Evolutionary conservation across 2,888 invertebrate species (phyloP).

Genomic region (Azorinus chamasolen): DNA sequence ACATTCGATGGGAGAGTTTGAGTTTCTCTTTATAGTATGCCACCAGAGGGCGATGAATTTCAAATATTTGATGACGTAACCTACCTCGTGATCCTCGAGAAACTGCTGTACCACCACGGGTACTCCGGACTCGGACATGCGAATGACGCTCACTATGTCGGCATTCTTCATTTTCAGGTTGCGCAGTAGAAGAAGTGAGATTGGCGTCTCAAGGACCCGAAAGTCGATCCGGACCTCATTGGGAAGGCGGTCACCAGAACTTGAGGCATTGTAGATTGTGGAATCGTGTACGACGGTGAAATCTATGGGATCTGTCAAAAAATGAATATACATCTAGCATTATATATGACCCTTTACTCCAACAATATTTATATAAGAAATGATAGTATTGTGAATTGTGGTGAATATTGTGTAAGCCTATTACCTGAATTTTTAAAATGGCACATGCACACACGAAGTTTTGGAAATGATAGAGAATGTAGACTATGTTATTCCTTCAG

Average conservation of each 20-base stretch:
- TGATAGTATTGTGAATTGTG: too few relatives aligned
- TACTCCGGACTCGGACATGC: constrained; percentile 46
- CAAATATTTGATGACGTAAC: constrained; percentile 1
- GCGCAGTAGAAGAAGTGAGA: constrained; percentile 43
- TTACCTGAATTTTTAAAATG: too few relatives aligned
- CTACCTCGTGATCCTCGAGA: constrained; percentile 38
- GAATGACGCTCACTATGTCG: constrained; percentile 44
- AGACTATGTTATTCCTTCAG: too few relatives aligned
- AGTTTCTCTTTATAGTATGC: too few relatives aligned
- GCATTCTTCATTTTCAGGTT: constrained; percentile 47
- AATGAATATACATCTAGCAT: background rate
- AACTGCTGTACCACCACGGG: constrained; percentile 41
- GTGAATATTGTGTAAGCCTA: too few relatives aligned
- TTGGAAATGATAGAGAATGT: too few relatives aligned
- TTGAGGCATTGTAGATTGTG: constrained; percentile 30
- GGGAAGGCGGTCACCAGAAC: constrained; percentile 55
- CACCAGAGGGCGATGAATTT: too few relatives aligned
- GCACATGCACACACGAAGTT: too few relatives aligned
- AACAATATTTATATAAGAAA: too few relatives aligned
- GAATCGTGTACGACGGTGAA: constrained; percentile 54
- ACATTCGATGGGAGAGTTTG: too few relatives aligned
- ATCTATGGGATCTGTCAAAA: constrained; percentile 48
- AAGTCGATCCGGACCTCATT: constrained; percentile 43
- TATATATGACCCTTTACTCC: too few relatives aligned
- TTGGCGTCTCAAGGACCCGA: constrained; percentile 40